Evolutionary conservation across 2,113 vertebrate genomes (phyloP).

Genomic region (Microcebus lehilahytsara): DNA sequence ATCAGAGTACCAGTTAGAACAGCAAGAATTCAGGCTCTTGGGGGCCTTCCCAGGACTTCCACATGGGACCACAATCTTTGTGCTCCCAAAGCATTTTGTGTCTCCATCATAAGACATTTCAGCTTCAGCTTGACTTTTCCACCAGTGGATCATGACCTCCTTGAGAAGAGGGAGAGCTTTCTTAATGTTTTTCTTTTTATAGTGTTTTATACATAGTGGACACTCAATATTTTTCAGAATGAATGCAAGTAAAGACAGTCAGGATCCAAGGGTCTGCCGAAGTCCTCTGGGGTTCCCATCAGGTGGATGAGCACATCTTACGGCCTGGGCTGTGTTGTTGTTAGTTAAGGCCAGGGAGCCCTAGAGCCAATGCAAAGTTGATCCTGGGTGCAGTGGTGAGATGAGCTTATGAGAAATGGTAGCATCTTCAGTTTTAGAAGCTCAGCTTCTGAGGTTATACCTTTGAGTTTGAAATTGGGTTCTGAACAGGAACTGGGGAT

Average conservation of each 20-base stretch:
- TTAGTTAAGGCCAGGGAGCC: not conserved
- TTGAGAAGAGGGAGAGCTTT: not conserved
- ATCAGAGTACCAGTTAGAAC: not conserved
- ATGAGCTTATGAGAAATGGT: not conserved
- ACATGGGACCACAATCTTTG: not conserved
- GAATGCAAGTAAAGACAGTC: not conserved
- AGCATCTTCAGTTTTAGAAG: conserved; percentile 15
- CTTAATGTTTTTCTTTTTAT: not conserved
- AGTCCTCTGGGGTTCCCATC: not conserved
- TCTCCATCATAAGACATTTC: not conserved
- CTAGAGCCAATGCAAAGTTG: not conserved
- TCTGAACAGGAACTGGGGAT: conserved; percentile 30
- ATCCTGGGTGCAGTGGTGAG: not conserved
- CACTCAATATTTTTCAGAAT: not conserved
- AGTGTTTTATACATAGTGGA: not conserved
- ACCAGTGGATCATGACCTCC: not conserved
- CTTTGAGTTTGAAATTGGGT: not conserved
- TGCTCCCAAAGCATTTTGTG: not conserved
- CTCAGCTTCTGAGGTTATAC: not conserved
- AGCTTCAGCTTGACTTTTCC: not conserved
- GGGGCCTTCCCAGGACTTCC: not conserved
- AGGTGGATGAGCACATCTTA: not conserved
- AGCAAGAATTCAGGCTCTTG: not conserved
- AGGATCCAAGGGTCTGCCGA: not conserved
- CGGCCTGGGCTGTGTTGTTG: not conserved